Percentiles rank a stretch among this genome's conserved stretches.
Evolutionary conservation across 2,888 invertebrate genomes (phyloP).

Genomic region (Lycocerus yunnanus): DNA sequence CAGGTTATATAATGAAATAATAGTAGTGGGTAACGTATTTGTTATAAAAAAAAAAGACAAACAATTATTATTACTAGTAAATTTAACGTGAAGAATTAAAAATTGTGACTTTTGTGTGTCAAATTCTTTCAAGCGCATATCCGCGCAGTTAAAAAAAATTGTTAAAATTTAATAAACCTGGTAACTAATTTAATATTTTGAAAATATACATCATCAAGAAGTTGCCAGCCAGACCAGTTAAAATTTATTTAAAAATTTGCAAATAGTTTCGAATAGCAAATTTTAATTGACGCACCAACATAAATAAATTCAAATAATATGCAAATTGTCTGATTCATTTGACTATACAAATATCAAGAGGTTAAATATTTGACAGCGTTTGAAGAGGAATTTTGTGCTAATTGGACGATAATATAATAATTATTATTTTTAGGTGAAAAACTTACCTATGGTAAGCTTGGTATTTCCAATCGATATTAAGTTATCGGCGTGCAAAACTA

Average conservation of each 20-base stretch:
- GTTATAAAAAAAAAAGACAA: neutral
- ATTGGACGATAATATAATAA: neutral
- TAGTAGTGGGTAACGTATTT: neutral
- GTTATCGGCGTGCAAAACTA: neutral
- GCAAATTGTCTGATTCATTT: neutral
- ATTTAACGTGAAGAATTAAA: neutral
- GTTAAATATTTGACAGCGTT: neutral
- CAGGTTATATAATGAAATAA: neutral
- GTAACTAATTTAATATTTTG: neutral
- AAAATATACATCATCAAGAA: neutral
- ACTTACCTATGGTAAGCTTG: neutral
- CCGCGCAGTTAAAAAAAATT: slow-evolving; percentile 8
- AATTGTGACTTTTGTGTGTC: slow-evolving; percentile 15
- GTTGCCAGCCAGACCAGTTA: neutral
- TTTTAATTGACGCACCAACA: neutral
- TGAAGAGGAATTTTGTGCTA: neutral
- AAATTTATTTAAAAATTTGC: neutral
- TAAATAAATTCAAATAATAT: neutral
- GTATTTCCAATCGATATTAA: neutral
- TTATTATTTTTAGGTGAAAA: neutral
- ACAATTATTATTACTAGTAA: neutral
- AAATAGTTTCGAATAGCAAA: neutral
- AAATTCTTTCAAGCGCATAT: slow-evolving; percentile 20
- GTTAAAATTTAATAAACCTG: neutral
- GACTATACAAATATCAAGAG: neutral